These are phyloP conservation scores for Lepus timidus DNA, from an alignment of 2,113 vertebrate genomes.

Conservation along the genomic window DNA sequence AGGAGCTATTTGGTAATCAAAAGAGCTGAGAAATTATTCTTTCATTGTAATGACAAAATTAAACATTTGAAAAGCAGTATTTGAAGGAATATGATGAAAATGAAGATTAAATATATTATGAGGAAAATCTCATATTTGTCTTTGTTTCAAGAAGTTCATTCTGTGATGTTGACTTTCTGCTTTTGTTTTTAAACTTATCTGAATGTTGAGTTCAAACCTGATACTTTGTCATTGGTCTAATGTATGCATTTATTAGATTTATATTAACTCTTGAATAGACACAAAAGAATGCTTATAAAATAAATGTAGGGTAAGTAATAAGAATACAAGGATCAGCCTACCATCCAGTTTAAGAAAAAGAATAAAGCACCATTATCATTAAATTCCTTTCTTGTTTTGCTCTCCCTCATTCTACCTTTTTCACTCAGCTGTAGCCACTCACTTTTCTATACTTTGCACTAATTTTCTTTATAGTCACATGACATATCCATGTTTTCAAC, in stretches of 20 bases:
- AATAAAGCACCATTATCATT: neutral
- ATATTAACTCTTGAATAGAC: neutral
- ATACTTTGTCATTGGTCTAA: neutral
- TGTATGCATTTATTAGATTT: neutral
- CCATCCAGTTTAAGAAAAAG: conserved; percentile 1
- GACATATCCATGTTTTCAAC: neutral
- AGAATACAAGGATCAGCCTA: neutral
- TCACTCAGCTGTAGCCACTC: neutral
- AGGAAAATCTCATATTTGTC: neutral
- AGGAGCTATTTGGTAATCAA: neutral
- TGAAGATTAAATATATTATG: neutral
- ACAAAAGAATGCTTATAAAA: neutral
- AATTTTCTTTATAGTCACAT: neutral
- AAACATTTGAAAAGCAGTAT: neutral
- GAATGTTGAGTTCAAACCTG: neutral
- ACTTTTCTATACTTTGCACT: neutral
- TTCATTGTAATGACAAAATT: neutral
- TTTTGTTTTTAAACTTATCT: neutral
- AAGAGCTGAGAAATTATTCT: neutral
- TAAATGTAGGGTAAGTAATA: neutral
- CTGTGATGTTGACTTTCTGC: neutral
- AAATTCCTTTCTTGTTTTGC: neutral
- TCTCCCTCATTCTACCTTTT: neutral
- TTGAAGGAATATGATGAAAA: neutral
- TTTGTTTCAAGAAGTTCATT: neutral